A percentile compares a stretch with the other conserved stretches of the same genome.
Conservation (phyloP, 1,140 invertebrate genomes). For the Meloidogyne hapla region DNA sequence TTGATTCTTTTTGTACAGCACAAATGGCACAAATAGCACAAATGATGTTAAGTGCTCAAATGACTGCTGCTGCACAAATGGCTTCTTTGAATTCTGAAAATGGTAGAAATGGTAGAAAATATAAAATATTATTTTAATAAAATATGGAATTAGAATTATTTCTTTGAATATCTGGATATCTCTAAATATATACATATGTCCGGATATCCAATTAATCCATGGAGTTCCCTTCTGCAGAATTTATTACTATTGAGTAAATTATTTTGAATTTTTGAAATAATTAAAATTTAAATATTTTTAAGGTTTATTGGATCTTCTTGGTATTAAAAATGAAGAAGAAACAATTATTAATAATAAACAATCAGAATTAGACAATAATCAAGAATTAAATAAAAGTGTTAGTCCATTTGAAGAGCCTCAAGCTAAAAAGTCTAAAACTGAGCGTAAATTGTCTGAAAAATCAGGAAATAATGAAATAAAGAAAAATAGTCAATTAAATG, state of each 20-base stretch:
- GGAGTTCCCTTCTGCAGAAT: no score
- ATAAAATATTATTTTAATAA: neutral
- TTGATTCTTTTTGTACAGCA: neutral
- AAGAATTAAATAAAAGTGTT: neutral
- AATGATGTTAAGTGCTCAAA: constrained; percentile 3
- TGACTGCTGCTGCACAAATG: neutral
- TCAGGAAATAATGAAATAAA: neutral
- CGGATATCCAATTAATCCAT: no score
- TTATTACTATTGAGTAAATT: no score
- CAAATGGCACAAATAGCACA: neutral
- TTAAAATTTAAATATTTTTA: neutral
- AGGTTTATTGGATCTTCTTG: constrained; percentile 2
- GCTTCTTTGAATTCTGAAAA: neutral
- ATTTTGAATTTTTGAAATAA: no score
- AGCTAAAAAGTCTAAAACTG: neutral
- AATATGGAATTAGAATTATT: neutral
- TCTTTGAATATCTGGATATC: no score
- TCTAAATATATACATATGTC: no score
- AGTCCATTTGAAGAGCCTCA: neutral
- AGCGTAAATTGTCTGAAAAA: neutral
- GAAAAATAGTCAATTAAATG: neutral
- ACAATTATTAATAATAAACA: neutral
- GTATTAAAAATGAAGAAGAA: constrained; percentile 1
- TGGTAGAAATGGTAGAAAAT: constrained; percentile 5
- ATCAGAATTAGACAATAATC: neutral